Conservation (phyloP, 1,140 invertebrate genomes). For the Microplitis mediator region DNA sequence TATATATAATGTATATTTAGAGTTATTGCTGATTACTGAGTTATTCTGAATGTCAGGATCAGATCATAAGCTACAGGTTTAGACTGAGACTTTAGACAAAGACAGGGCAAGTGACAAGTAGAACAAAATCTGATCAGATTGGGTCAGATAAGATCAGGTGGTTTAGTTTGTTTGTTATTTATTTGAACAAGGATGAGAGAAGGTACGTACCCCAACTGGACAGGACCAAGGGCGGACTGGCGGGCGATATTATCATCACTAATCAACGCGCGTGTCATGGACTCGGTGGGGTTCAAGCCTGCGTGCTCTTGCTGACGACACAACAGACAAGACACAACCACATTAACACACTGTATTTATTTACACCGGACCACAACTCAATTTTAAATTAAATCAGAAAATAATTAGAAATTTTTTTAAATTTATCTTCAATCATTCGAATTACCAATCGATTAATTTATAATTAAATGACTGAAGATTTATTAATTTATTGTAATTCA, state of each 20-base stretch:
- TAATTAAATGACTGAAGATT: too few species aligned
- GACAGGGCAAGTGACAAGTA: too few species aligned
- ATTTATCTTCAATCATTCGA: too few species aligned
- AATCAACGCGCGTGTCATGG: conserved; percentile 89
- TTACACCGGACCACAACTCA: conserved; percentile 54
- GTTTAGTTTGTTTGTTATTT: conserved; percentile 27
- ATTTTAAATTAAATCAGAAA: conserved; percentile 35
- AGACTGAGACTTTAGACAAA: too few species aligned
- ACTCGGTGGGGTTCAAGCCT: conserved; percentile 86
- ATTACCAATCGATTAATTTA: too few species aligned
- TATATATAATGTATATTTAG: too few species aligned
- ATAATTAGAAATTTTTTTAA: neutral
- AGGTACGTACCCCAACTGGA: conserved; percentile 89
- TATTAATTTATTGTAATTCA: neutral
- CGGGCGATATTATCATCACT: conserved; percentile 84
- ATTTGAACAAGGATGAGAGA: conserved; percentile 42
- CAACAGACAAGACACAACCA: conserved; percentile 70
- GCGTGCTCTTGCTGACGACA: conserved; percentile 82
- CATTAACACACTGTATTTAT: conserved; percentile 62
- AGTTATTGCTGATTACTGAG: too few species aligned
- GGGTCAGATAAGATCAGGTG: neutral
- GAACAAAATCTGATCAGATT: neutral
- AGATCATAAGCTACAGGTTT: too few species aligned
- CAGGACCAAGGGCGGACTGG: conserved; percentile 80
- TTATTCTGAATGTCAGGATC: too few species aligned